Evolutionary conservation across 1,140 invertebrate genomes (phyloP).

Genomic region (Thrips palmi): DNA sequence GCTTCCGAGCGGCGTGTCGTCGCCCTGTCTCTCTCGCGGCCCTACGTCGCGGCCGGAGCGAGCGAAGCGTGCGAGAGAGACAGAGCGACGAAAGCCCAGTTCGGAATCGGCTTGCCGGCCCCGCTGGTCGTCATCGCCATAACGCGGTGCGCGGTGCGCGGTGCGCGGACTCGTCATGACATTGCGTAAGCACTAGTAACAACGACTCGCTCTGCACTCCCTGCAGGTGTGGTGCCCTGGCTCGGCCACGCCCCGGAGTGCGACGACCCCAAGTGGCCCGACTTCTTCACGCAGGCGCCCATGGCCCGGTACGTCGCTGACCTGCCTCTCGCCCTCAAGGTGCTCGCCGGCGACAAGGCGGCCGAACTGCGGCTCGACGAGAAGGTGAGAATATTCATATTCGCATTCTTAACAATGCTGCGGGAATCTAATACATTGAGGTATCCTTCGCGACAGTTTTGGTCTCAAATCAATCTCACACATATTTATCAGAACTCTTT

Average conservation of each 20-base stretch:
- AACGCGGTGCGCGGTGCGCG: not conserved
- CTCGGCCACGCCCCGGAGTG: conserved; percentile 35
- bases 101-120: no score
- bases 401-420: not conserved
- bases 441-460: no score
- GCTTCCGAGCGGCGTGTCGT: no score
- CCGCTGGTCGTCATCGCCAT: no score
- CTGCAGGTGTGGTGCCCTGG: conserved; percentile 29
- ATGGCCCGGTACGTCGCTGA: conserved; percentile 65
- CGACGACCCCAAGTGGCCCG: conserved; percentile 25
- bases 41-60: no score
- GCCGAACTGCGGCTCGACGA: conserved; percentile 26
- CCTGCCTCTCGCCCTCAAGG: conserved; percentile 48
- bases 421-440: not conserved
- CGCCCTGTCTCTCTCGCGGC: no score
- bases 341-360: conserved; percentile 28
- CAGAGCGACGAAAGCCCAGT: no score
- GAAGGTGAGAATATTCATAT: conserved; percentile 11
- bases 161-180: not conserved
- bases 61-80: no score
- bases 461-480: no score
- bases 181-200: not conserved
- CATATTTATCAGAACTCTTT: not conserved
- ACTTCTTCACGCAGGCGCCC: conserved; percentile 44
- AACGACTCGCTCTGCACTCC: conserved; percentile 2